A percentile compares a stretch with the other conserved stretches of the same genome.
Conservation (phyloP, 2,888 invertebrate species). For the Caenorhabditis virilis region DNA sequence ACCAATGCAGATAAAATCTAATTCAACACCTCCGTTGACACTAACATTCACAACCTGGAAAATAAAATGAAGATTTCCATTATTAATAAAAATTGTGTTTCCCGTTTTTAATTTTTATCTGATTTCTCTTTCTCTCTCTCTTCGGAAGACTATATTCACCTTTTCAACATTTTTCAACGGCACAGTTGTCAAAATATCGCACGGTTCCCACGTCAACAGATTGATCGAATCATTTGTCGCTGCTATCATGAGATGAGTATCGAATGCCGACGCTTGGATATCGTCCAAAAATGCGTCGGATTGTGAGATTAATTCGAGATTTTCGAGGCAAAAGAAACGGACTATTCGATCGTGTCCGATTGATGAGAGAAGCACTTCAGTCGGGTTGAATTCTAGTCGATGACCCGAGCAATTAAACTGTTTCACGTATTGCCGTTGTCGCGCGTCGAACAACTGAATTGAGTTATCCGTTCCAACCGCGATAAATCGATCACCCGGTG, state of each 20-base stretch:
- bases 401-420: slow-evolving; percentile 37
- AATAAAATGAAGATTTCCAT: neutral
- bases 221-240: slow-evolving; percentile 37
- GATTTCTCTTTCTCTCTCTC: neutral
- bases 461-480: slow-evolving; percentile 30
- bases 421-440: slow-evolving; percentile 27
- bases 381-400: slow-evolving; percentile 25
- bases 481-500: slow-evolving; percentile 31
- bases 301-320: slow-evolving; percentile 35
- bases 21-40: slow-evolving; percentile 29
- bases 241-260: slow-evolving; percentile 38
- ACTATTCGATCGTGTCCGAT: slow-evolving; percentile 41
- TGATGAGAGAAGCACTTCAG: slow-evolving; percentile 28
- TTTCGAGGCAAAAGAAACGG: slow-evolving; percentile 33
- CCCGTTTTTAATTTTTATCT: neutral
- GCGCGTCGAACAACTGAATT: slow-evolving; percentile 32
- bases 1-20: slow-evolving; percentile 36
- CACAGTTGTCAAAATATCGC: slow-evolving; percentile 30
- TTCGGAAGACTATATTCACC: slow-evolving; percentile 8
- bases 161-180: slow-evolving; percentile 33
- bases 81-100: neutral
- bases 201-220: slow-evolving; percentile 38
- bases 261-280: slow-evolving; percentile 34
- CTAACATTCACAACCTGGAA: slow-evolving; percentile 36
- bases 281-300: slow-evolving; percentile 37